Evolutionary conservation across 2,888 invertebrate species (phyloP), one percentile per base, ranked within the genome.

Genomic region (Loripinus fragilis): DNA sequence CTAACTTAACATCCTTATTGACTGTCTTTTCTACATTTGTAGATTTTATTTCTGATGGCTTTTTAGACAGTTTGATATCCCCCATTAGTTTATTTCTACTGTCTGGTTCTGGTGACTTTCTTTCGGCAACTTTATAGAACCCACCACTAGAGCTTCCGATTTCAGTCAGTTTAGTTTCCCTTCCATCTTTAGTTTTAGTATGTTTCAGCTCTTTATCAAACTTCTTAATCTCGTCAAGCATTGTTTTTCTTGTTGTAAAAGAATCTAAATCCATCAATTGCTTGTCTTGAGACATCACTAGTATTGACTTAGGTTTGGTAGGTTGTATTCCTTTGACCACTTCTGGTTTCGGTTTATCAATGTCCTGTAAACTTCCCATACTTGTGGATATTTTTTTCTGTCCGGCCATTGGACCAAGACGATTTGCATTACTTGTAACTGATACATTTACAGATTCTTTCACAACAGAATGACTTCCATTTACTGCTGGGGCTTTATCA

Each of bases 201-300:
- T 78, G 71, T 72, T 83, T 85, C 28, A 81, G 71, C 35, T 78
- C 79, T 71, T 86, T 80, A 30, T 82, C 82, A 71, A 85, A 85
- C 52, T 78, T 78, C 68, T 83, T 81, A 65, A 87, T 78, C 73
- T 87, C 83, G 66, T 55, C 74, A 3, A 87, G 50, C 69, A 87
- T 71, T 41, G 80, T 85, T 52, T 81, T 80, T 41, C 81, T 79
- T 5, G 79, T 80, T 55, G 81, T 81, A 52, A 83, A 83, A 12
- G 81, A 76, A 75, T 83, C 83, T 42, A 83, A 69, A 35, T 83
- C 83, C 8, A 83, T 74, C 66, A 79, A 42, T 72, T 83, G 83
- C 74, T 81, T 80, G 70, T 83, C 81, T 28, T 60, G 72, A 76
- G 69, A 74, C 78, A 83, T 71, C 10, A 83, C 81, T 5, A 83